These are phyloP conservation scores for Gnathochromis pfefferi DNA, from an alignment of 2,113 vertebrate genomes.

Conservation along the genomic window DNA sequence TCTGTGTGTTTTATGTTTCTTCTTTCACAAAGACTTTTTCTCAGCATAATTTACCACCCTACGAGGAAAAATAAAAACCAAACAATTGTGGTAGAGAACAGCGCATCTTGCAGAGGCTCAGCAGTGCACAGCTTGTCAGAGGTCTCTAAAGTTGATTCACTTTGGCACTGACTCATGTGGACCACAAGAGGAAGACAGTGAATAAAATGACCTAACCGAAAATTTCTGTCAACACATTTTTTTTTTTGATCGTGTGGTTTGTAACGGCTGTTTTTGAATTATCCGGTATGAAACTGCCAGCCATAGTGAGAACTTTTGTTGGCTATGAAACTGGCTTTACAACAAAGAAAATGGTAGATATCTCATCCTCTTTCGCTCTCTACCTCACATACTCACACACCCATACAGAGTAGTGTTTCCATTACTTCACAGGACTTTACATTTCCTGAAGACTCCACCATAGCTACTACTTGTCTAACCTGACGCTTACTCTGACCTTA, in stretches of 20 bases:
- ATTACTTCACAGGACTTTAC: not conserved
- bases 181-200: not conserved
- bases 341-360: not conserved
- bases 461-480: not conserved
- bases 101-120: not conserved
- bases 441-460: not conserved
- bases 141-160: not conserved
- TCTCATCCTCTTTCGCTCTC: not conserved
- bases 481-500: not conserved
- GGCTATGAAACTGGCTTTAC: slow-evolving; percentile 1
- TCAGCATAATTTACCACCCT: not conserved
- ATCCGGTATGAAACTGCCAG: not conserved
- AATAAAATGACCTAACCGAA: slow-evolving; percentile 6
- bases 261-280: slow-evolving; percentile 24
- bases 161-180: slow-evolving; percentile 8
- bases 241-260: slow-evolving; percentile 34
- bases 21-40: not conserved
- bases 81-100: not conserved
- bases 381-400: not conserved
- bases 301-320: not conserved
- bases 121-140: not conserved
- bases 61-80: not conserved
- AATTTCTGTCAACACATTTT: not conserved
- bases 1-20: not conserved
- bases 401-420: not conserved